Conservation (phyloP, 1,140 invertebrate genomes). For the Drosophila aff. region DNA sequence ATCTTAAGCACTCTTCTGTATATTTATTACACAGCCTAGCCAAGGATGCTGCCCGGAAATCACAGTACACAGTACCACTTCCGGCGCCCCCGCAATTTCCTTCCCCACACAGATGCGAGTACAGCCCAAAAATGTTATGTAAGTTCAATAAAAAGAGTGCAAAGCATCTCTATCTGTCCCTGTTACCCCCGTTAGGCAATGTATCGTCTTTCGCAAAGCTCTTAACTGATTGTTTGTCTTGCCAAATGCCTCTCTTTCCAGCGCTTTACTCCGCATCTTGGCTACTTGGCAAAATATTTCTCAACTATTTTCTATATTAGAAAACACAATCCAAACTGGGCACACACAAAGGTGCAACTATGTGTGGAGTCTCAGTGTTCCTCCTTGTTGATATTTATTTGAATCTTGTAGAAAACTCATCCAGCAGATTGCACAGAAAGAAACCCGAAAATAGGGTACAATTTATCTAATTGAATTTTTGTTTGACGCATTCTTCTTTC, state of each 20-base stretch:
- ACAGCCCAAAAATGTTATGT: slow-evolving; percentile 69
- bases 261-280: slow-evolving; percentile 41
- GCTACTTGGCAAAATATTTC: slow-evolving; percentile 79
- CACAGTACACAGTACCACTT: slow-evolving; percentile 66
- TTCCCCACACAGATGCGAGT: slow-evolving; percentile 12
- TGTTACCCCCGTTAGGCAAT: slow-evolving; percentile 30
- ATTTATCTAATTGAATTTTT: background rate
- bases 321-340: slow-evolving; percentile 71
- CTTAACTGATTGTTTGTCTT: slow-evolving; percentile 84
- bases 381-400: slow-evolving; percentile 78
- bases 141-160: slow-evolving; percentile 73
- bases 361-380: slow-evolving; percentile 48
- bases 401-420: slow-evolving; percentile 58
- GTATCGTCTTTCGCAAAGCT: slow-evolving; percentile 69
- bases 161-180: slow-evolving; percentile 39
- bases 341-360: slow-evolving; percentile 68
- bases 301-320: slow-evolving; percentile 83
- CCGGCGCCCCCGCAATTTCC: slow-evolving; percentile 58
- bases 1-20: slow-evolving; percentile 78
- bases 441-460: background rate
- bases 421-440: slow-evolving; percentile 1
- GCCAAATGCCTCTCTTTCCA: slow-evolving; percentile 64
- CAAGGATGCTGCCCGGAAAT: slow-evolving; percentile 72
- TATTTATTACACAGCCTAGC: slow-evolving; percentile 71
- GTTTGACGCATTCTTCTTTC: background rate